Evolutionary conservation across 2,113 vertebrate species (phyloP), one percentile per base, ranked within the genome.

Genomic region (Chiloscyllium plagiosum): DNA sequence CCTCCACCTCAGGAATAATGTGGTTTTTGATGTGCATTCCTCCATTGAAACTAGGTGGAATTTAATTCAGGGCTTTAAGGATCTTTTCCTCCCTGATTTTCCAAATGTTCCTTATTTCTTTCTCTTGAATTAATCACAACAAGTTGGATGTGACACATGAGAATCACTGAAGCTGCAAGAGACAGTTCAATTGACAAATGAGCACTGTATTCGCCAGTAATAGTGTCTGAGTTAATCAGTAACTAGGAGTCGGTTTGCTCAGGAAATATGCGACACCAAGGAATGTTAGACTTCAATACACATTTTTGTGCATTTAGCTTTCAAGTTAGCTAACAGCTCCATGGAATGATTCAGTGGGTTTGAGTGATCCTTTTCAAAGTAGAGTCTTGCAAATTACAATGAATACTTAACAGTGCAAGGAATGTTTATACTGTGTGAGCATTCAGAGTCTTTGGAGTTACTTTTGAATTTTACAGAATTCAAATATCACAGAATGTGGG

Each of bases 181-280:
- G 93, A 94, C 22, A 50, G 70, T 70, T 94, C 8, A 20, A 7
- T 94, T 94, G 93, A 94, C 37, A 70, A 94, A 94, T 94, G 66
- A 94, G 93, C 37, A 3, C 65, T 65, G 29, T 2, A 47, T 50
- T 29, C 26, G 66, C 20, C 47, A 0, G 56, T 6, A 47, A 90
- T n/a, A 61, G 56, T 3, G 87, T 61, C 29, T 92, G 66, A 24
- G 93, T 94, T 70, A 94, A 94, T 94, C 66, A 94, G 37, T 94
- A 50, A 70, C 68, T 42, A 65, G 87, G 15, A 56, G 42, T 92
- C 56, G 0, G 87, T n/a, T 92, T n/a, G n/a, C 56, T 65, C 29
- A n/a, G 56, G 29, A 29, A 65, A 92, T 92, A 92, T 19, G 10
- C 24, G 66, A 37, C 90, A 66, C 17, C 65, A 29, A 66, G 66